Percentiles rank a stretch among this genome's conserved stretches.
phyloP scores from a whole-genome alignment of 1,140 invertebrate species.

The Himalopsyche phryganea region DNA sequence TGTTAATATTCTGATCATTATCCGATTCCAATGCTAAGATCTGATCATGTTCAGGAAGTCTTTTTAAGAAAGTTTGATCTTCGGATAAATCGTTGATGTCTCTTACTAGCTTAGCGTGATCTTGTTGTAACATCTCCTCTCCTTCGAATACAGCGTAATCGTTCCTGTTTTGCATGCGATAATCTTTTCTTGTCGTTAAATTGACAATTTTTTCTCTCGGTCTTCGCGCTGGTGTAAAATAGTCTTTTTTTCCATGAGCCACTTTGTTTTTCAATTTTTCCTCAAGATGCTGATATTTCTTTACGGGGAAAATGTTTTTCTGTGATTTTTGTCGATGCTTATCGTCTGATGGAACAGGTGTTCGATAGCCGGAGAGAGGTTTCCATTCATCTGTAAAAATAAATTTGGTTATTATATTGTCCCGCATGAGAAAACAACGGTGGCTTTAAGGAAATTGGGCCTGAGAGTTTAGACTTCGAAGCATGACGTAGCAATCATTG shows the following conservation, averaged over 20 bases:
- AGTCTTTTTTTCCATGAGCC: too few species aligned
- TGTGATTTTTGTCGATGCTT: constrained; percentile 4
- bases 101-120: constrained; percentile 22
- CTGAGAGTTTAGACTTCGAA: too few species aligned
- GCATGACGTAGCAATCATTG: too few species aligned
- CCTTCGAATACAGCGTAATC: background rate
- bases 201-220: background rate
- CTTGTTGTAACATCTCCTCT: background rate
- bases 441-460: too few species aligned
- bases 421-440: too few species aligned
- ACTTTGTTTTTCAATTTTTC: background rate
- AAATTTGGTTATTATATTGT: background rate
- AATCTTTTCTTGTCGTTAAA: background rate
- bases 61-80: background rate
- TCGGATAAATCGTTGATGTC: constrained; percentile 25
- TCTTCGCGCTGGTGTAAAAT: too few species aligned
- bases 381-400: constrained; percentile 24
- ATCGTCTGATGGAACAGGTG: background rate
- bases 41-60: background rate
- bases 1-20: too few species aligned
- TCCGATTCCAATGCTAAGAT: too few species aligned
- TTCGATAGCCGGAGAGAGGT: background rate
- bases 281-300: constrained; percentile 9
- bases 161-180: constrained; percentile 1
- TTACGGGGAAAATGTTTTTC: constrained; percentile 10